Conservation (phyloP, 2,797 vertebrate species). For the Thunnus albacares region DNA sequence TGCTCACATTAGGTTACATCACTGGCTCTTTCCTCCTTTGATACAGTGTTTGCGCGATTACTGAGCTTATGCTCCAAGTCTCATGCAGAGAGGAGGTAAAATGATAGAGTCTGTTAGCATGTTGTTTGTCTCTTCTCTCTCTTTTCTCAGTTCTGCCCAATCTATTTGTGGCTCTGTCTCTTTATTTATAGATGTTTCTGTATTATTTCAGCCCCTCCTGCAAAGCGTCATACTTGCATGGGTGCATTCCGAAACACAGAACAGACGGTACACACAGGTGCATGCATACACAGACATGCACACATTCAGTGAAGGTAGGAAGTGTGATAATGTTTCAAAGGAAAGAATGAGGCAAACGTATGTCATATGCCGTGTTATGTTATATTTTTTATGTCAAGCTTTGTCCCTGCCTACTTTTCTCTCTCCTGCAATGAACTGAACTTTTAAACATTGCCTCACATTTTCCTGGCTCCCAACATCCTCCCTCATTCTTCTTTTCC, state of each 20-base stretch:
- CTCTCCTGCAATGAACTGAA: conserved; percentile 16
- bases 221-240: conserved; percentile 22
- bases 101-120: background rate
- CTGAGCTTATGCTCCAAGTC: conserved; percentile 12
- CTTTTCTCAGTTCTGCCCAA: background rate
- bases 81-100: conserved; percentile 1
- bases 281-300: conserved; percentile 13
- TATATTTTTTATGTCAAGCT: background rate
- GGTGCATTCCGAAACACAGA: conserved; percentile 37
- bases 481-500: conserved; percentile 29
- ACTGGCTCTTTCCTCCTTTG: conserved; percentile 20
- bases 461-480: conserved; percentile 40
- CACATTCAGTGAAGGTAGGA: no score
- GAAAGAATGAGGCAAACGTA: background rate
- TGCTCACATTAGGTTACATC: conserved; percentile 53
- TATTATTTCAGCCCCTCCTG: conserved; percentile 26
- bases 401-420: conserved; percentile 15
- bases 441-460: conserved; percentile 55
- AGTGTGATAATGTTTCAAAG: background rate
- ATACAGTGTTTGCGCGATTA: conserved; percentile 13
- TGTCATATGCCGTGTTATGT: conserved; percentile 1
- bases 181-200: conserved; percentile 27
- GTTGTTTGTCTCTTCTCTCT: background rate
- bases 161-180: background rate
- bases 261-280: conserved; percentile 36